These are phyloP conservation scores for Leptonema lineaticorne DNA, from an alignment of 1,140 invertebrate genomes.

Conservation along the genomic window DNA sequence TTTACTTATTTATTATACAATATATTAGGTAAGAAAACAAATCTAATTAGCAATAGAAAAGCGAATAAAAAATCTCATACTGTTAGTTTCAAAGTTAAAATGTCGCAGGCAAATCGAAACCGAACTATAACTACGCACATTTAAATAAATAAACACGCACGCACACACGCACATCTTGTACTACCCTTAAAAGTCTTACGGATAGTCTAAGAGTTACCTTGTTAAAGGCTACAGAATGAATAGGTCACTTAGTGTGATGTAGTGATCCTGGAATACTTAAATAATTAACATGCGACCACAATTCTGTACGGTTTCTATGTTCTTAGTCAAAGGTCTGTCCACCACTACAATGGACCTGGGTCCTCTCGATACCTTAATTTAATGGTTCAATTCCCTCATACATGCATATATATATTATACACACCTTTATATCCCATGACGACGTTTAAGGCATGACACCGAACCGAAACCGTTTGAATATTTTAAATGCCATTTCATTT, in stretches of 20 bases:
- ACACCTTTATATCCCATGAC: background rate
- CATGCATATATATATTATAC: background rate
- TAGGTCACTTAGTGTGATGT: conserved; percentile 20
- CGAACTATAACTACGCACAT: background rate
- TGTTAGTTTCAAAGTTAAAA: too few species aligned
- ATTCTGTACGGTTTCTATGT: conserved; percentile 14
- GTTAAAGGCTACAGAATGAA: conserved; percentile 15
- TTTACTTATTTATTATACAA: too few species aligned
- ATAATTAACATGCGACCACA: conserved; percentile 21
- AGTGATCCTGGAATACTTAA: conserved; percentile 19
- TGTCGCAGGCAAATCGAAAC: too few species aligned
- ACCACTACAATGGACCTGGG: background rate
- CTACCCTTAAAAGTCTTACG: too few species aligned
- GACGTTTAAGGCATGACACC: too few species aligned
- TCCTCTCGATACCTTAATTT: background rate
- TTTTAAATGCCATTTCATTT: too few species aligned
- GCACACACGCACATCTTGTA: too few species aligned
- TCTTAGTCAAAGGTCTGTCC: conserved; percentile 16
- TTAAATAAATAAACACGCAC: background rate
- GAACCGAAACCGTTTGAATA: background rate
- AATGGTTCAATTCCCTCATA: background rate
- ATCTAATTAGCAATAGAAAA: too few species aligned
- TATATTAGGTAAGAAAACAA: background rate
- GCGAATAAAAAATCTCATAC: too few species aligned
- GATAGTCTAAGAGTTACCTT: background rate